Evolutionary conservation across 2,888 invertebrate genomes (phyloP).

Genomic region (Lasius fuliginosus): DNA sequence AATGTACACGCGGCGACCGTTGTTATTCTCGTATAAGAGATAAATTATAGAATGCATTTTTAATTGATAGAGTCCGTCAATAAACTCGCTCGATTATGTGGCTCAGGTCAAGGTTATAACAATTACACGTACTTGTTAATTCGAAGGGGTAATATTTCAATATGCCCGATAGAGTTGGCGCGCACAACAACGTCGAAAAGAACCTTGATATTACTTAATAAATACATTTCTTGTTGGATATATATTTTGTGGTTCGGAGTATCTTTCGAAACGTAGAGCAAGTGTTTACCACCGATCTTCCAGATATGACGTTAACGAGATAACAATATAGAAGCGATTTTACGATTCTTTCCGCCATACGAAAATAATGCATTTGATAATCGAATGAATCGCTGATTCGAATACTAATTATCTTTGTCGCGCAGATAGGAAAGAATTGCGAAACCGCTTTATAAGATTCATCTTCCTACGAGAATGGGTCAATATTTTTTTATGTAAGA

Average conservation of each 20-base stretch:
- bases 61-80: constrained; percentile 38
- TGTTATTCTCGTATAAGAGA: constrained; percentile 40
- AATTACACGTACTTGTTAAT: constrained; percentile 35
- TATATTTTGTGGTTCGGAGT: constrained; percentile 51
- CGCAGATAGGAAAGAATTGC: neutral
- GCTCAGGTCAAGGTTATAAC: constrained; percentile 41
- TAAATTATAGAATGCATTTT: constrained; percentile 52
- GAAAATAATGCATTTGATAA: constrained; percentile 34
- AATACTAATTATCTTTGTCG: neutral
- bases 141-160: constrained; percentile 20
- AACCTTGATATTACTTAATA: constrained; percentile 47
- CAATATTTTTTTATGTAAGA: constrained; percentile 55
- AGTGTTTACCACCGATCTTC: constrained; percentile 20
- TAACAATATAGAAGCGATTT: constrained; percentile 38
- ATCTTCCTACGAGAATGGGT: constrained; percentile 37
- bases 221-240: constrained; percentile 49
- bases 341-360: constrained; percentile 6
- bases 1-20: constrained; percentile 28
- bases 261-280: constrained; percentile 42
- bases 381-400: neutral
- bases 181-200: constrained; percentile 6
- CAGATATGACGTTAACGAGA: constrained; percentile 1
- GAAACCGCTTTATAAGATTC: constrained; percentile 25
- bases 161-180: neutral
- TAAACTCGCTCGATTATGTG: constrained; percentile 20